A percentile compares a stretch with the other conserved stretches of the same genome.
These are phyloP conservation scores for Lepus europaeus DNA, from an alignment of 2,113 vertebrate species.

Conservation along the genomic window DNA sequence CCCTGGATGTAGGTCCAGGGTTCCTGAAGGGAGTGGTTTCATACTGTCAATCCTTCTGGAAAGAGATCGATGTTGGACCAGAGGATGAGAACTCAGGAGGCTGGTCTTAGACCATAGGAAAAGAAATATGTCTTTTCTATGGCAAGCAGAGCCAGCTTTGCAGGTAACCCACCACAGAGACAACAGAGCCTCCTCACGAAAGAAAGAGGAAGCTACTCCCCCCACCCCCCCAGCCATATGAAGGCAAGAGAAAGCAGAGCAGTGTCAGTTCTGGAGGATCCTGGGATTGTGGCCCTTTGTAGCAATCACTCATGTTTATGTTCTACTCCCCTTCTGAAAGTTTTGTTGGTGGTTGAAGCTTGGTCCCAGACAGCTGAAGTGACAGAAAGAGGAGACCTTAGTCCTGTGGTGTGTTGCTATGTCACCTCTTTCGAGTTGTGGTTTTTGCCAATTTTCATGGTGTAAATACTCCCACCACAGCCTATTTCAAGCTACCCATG, in stretches of 20 bases:
- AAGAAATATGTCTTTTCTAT: not conserved
- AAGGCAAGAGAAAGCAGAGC: not conserved
- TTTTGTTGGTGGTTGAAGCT: not conserved
- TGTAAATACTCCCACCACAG: not conserved
- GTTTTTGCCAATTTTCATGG: not conserved
- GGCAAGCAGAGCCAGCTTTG: not conserved
- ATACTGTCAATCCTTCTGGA: not conserved
- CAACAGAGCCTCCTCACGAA: no score
- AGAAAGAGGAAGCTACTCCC: not conserved
- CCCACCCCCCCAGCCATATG: not conserved
- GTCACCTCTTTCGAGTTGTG: no score
- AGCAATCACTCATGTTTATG: not conserved
- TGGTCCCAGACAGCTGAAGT: not conserved
- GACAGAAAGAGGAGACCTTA: not conserved
- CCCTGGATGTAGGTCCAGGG: not conserved
- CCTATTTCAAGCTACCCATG: not conserved
- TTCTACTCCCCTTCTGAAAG: not conserved
- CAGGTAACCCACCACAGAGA: not conserved
- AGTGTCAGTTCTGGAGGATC: fast-evolving
- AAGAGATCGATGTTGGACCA: not conserved
- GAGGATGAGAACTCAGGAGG: not conserved
- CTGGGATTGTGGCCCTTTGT: not conserved
- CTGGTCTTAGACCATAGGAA: not conserved
- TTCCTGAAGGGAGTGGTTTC: not conserved
- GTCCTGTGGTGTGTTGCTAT: not conserved